Evolutionary conservation across 2,113 vertebrate species (phyloP), one percentile per base, ranked within the genome.

Genomic region (Leucosticte australis): DNA sequence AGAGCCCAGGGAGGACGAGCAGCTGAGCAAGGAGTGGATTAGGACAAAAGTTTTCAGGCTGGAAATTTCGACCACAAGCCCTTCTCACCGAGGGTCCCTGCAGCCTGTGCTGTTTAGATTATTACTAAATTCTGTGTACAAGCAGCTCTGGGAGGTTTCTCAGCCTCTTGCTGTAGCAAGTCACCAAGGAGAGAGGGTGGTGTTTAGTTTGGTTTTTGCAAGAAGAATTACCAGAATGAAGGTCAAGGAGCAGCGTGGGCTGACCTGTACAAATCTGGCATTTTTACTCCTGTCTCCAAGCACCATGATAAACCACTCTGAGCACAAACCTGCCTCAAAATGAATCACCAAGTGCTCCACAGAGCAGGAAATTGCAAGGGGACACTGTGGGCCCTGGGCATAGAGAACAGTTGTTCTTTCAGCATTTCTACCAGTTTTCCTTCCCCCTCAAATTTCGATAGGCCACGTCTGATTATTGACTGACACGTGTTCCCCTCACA

Each of bases 371-470:
- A 89, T 46, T 94, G 49, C 64, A 57, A 62, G 55, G 63, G 44
- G 33, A 27, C 64, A 10, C 49, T 23, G 7, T 3, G 6, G 67
- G 64, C 83, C 76, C 31, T 6, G 9, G n/a, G 50, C 73, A 79
- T 3, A 26, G 24, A 37, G 24, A 83, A 5, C 56, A 79, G 74
- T n/a, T 89, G 53, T 30, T 79, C 74, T 49, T 75, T 31, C 39
- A 82, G 24, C 28, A 37, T 73, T 84, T 75, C 76, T 37, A 33
- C n/a, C 59, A 37, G 17, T 78, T 76, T 10, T 76, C 30, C 67
- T 84, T 75, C 91, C 85, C 77, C 94, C 83, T 87, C 78, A 27
- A 46, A 73, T 83, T 92, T 95, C 87, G 30, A 91, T 42, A 85
- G 69, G 78, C 83, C 83, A 80, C 2, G 73, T 86, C 77, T 77